Evolutionary conservation across 2,888 invertebrate species (phyloP).

Genomic region (Synergus umbraculus): DNA sequence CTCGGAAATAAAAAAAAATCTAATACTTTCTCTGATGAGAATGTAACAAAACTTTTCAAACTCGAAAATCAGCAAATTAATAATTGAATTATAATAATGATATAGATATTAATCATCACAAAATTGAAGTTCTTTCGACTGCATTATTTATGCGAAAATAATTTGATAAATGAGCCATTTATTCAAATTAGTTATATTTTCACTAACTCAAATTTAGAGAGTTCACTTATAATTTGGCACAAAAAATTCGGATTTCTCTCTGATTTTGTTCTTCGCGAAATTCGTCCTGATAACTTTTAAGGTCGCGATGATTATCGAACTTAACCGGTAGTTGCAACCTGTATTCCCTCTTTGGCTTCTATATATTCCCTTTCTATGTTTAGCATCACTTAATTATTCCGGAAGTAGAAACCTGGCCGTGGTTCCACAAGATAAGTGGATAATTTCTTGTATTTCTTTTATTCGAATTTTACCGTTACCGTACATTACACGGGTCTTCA

Average conservation of each 20-base stretch:
- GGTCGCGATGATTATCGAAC: constrained; percentile 34
- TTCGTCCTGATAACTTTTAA: constrained; percentile 33
- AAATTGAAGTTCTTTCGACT: too few relatives aligned
- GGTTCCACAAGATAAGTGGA: constrained; percentile 11
- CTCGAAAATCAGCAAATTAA: too few relatives aligned
- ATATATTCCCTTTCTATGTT: constrained; percentile 24
- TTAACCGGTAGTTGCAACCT: constrained; percentile 12
- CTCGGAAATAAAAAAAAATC: too few relatives aligned
- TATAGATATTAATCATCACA: too few relatives aligned
- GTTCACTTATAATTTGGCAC: too few relatives aligned
- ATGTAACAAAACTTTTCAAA: too few relatives aligned
- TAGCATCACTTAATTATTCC: constrained; percentile 25
- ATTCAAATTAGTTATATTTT: too few relatives aligned
- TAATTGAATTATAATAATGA: too few relatives aligned
- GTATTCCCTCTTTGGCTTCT: neutral
- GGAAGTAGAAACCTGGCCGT: constrained; percentile 23
- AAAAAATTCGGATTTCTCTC: neutral
- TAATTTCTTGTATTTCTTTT: constrained; percentile 16
- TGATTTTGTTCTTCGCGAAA: constrained; percentile 16
- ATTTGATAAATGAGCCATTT: too few relatives aligned
- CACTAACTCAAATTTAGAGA: too few relatives aligned
- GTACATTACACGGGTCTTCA: neutral
- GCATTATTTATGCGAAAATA: too few relatives aligned
- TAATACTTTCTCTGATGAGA: too few relatives aligned
- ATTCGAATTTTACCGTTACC: constrained; percentile 34